Evolutionary conservation across 1,140 invertebrate species (phyloP), one percentile per base, ranked within the genome.

Genomic region (Calephelis nemesis): DNA sequence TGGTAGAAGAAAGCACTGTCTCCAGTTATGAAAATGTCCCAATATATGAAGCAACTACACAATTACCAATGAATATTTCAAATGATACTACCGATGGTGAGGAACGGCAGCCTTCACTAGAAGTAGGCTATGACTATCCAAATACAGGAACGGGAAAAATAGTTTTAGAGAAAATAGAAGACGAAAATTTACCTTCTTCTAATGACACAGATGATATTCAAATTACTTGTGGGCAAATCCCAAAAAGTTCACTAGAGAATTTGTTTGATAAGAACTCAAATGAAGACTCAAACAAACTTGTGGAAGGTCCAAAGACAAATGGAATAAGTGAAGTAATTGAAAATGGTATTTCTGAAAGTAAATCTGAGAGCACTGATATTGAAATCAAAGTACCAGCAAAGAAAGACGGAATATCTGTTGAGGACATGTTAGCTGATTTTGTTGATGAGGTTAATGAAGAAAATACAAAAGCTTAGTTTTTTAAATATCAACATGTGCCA

Each of bases 351-450:
- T 30, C 52, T 60, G 48, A 73, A 54, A 45, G 65, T 64, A 68
- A 62, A 69, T 67, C 19, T 65, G 54, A 70, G 19, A 58, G 40
- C 63, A 7, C 45, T 49, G 49, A 62, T 42, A 62, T 15, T 68
- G 58, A 60, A 8, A 47, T 42, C 40, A 73, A 72, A 47, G 15
- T 58, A 40, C 47, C 48, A 47, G 12, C 64, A 19, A 77, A 72
- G 71, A 78, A 74, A 69, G 79, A 82, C 65, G 72, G 54, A 15
- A 74, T 84, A 9, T 78, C 77, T 39, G 78, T 91, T 4, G 85
- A 90, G 72, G 89, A 89, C 63, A 91, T 91, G 89, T 69, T 91
- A 54, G 87, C 89, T 7, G 89, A 91, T 79, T 91, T 91, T 74
- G 89, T 91, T 39, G 87, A 91, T 78, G 89, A 91, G 80, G 82